Evolutionary conservation across 2,888 invertebrate species (phyloP).

Genomic region (Polydrusus cervinus): DNA sequence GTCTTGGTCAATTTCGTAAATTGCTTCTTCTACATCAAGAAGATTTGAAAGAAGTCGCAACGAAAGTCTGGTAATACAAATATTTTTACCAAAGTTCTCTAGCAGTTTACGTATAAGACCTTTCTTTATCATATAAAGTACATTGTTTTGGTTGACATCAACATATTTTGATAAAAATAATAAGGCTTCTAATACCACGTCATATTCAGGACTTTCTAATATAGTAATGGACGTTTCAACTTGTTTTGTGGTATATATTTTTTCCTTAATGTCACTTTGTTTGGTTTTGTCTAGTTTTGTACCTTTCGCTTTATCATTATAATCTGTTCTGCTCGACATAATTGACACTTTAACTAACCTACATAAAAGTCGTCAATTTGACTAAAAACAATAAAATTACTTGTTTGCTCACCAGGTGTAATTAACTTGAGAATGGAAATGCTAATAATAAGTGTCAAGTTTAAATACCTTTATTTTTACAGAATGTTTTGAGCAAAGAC

Average conservation of each 20-base stretch:
- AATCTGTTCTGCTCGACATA: slow-evolving; percentile 19
- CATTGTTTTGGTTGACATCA: slow-evolving; percentile 61
- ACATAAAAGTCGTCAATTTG: background rate
- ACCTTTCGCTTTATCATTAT: slow-evolving; percentile 31
- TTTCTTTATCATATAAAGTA: slow-evolving; percentile 58
- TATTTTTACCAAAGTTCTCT: slow-evolving; percentile 60
- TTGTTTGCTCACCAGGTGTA: too few species aligned
- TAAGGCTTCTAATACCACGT: slow-evolving; percentile 62
- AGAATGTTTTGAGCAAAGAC: too few species aligned
- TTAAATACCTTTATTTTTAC: too few species aligned
- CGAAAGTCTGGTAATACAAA: slow-evolving; percentile 61
- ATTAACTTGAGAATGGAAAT: too few species aligned
- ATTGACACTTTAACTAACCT: background rate
- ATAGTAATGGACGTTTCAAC: slow-evolving; percentile 64
- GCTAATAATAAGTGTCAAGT: too few species aligned
- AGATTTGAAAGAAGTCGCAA: slow-evolving; percentile 61
- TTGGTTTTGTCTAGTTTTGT: slow-evolving; percentile 51
- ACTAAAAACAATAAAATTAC: background rate
- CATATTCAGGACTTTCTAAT: slow-evolving; percentile 62
- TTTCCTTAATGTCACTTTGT: slow-evolving; percentile 60
- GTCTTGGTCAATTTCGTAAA: slow-evolving; percentile 62
- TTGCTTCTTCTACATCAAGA: slow-evolving; percentile 57
- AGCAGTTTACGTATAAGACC: slow-evolving; percentile 61
- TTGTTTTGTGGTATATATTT: slow-evolving; percentile 61
- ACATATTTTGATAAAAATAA: slow-evolving; percentile 64